phyloP scores from a whole-genome alignment of 1,140 invertebrate genomes.

The Anastrepha obliqua region DNA sequence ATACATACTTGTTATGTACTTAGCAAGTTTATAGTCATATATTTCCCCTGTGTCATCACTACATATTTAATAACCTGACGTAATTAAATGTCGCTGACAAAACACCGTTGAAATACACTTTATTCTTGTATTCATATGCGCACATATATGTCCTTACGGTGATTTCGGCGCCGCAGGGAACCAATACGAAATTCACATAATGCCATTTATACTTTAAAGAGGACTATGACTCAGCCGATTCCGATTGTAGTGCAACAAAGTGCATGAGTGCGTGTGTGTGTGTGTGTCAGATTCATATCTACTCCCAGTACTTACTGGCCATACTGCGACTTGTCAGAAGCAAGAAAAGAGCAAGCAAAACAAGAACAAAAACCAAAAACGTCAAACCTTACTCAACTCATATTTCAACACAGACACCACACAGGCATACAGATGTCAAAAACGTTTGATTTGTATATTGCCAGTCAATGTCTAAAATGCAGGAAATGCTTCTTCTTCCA shows the following conservation, averaged over 20 bases:
- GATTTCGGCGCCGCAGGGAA: slow-evolving; percentile 45
- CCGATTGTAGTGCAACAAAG: background rate
- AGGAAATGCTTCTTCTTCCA: slow-evolving; percentile 1
- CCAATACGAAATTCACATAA: slow-evolving; percentile 46
- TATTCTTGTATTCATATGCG: slow-evolving; percentile 4
- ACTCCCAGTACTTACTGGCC: slow-evolving; percentile 19
- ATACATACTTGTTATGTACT: background rate
- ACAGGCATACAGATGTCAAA: background rate
- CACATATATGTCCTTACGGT: slow-evolving; percentile 20
- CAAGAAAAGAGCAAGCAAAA: background rate
- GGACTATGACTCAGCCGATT: slow-evolving; percentile 24
- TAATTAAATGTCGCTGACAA: slow-evolving; percentile 51
- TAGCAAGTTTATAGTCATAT: slow-evolving; percentile 14
- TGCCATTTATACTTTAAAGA: slow-evolving; percentile 28
- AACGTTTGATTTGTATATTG: slow-evolving; percentile 28
- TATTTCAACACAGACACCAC: slow-evolving; percentile 24
- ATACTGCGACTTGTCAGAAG: slow-evolving; percentile 19
- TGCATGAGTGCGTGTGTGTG: background rate
- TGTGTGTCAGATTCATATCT: slow-evolving; percentile 32
- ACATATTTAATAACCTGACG: slow-evolving; percentile 51
- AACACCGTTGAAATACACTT: slow-evolving; percentile 46
- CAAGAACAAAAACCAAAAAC: background rate
- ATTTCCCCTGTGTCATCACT: slow-evolving; percentile 41
- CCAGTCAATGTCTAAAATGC: slow-evolving; percentile 29
- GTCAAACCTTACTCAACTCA: slow-evolving; percentile 44